Percentiles rank a stretch among this genome's conserved stretches.
Evolutionary conservation across 2,113 vertebrate genomes (phyloP).

Genomic region (Gorilla gorilla): DNA sequence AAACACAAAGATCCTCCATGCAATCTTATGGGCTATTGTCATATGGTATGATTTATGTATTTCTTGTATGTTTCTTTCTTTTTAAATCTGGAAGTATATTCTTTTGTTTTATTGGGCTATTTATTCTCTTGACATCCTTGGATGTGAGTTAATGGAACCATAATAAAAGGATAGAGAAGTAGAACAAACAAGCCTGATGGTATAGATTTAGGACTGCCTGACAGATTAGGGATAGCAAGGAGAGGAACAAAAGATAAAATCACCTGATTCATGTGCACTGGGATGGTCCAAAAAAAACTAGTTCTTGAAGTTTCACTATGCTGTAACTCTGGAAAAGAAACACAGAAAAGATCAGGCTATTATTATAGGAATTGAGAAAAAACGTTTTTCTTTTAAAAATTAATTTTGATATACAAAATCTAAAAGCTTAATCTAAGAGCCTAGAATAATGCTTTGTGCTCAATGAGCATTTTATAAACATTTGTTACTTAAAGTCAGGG

Average conservation of each 20-base stretch:
- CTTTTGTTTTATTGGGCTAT: conserved; percentile 80
- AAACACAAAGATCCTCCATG: conserved; percentile 57
- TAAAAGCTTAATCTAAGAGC: background rate
- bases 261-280: conserved; percentile 39
- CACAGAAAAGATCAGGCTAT: background rate
- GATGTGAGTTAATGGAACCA: conserved; percentile 76
- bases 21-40: conserved; percentile 68
- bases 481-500: background rate
- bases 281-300: conserved; percentile 11
- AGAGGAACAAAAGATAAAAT: conserved; percentile 70
- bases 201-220: conserved; percentile 69
- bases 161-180: conserved; percentile 74
- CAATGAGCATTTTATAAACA: background rate
- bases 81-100: conserved; percentile 77
- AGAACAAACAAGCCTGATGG: conserved; percentile 70
- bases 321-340: conserved; percentile 43
- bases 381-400: conserved; percentile 2
- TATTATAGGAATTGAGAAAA: background rate
- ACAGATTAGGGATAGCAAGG: conserved; percentile 67
- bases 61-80: conserved; percentile 75
- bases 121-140: conserved; percentile 78
- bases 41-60: conserved; percentile 76
- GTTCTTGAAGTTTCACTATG: background rate
- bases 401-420: conserved; percentile 4
- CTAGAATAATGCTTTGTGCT: background rate